Percentiles rank a stretch among this genome's conserved stretches.
Conservation (phyloP, 92 coral and sea anemone species). For the Isaurus tuberculatus region DNA sequence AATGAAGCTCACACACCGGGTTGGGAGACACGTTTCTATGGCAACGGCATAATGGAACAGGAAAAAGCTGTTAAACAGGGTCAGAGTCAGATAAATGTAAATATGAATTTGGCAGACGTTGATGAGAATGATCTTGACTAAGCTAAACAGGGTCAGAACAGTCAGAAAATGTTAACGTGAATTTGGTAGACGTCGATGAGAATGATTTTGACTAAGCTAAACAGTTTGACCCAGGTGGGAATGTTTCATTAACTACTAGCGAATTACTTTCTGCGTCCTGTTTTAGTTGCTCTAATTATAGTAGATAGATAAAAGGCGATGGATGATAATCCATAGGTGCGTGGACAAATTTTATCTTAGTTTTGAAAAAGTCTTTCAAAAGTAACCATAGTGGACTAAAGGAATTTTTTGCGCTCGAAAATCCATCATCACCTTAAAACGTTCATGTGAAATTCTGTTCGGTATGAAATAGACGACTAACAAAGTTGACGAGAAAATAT, state of each 20-base stretch:
- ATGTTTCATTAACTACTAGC: background rate
- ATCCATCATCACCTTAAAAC: too few species aligned
- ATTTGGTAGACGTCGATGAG: conserved; percentile 36
- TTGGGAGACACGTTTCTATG: background rate
- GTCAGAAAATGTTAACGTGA: background rate
- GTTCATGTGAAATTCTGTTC: too few species aligned
- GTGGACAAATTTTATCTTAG: too few species aligned
- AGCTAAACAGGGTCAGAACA: background rate
- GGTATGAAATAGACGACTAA: too few species aligned
- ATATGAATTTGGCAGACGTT: conserved; percentile 14
- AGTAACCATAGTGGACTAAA: too few species aligned
- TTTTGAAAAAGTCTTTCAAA: too few species aligned
- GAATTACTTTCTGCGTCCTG: background rate
- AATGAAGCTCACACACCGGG: background rate
- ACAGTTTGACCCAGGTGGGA: background rate
- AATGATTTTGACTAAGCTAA: conserved; percentile 27
- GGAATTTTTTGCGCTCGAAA: too few species aligned
- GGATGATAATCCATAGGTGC: too few species aligned
- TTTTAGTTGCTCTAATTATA: background rate
- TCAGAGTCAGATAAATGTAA: too few species aligned
- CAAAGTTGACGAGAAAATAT: too few species aligned
- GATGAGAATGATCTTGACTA: conserved; percentile 45
- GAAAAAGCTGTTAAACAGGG: background rate
- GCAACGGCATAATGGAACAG: background rate
- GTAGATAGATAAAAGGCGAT: too few species aligned